Base-by-base conservation (phyloP, 2,113 vertebrate species). In the Stomatorhinus ivindoensis region DNA sequence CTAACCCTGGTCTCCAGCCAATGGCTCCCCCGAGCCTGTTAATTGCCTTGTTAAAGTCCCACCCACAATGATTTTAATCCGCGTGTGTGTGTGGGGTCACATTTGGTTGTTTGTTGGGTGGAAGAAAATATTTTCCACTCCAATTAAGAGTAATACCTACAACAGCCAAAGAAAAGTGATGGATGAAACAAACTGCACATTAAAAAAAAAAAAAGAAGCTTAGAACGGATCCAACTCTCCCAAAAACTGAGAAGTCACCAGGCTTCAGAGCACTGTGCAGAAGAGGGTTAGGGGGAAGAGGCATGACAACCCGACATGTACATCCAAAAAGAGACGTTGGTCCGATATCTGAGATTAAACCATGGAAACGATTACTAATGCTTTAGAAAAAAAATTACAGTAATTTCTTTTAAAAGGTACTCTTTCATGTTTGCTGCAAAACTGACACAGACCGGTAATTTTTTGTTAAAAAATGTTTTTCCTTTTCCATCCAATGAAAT, bases 291-390 rank as follows among this genome's bases (percentile, higher is more conserved):
- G 21, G 44, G 87, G 44, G 17, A 80, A 35, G 0, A 93, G 84
- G 21, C 44, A 86, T 24, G 88, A 93, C 89, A 87, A 86, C 89
- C 51, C 84, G 88, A 82, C 90, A 61, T 76, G 51, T 87, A 87
- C 90, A 94, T 92, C 91, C 82, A 89, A 92, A 83, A 90, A 92
- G 91, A 90, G 89, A 91, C 94, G 94, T 95, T 96, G 96, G 96
- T 97, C 96, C 96, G 93, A 95, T 93, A 94, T 90, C 92, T 91
- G 93, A 94, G 92, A 94, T 93, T 93, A 94, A 91, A 93, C 69
- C 92, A 93, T 90, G 94, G 50, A 87, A 87, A 55, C 15, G 85
- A 53, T 31, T 93, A 93, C 93, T 94, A 92, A 93, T 92, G 76
- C 73, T 86, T 87, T 89, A 91, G 91, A 90, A 91, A 91, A 91